phyloP scores from a whole-genome alignment of 2,113 vertebrate genomes.

The Pseudorhombus dupliciocellatus region DNA sequence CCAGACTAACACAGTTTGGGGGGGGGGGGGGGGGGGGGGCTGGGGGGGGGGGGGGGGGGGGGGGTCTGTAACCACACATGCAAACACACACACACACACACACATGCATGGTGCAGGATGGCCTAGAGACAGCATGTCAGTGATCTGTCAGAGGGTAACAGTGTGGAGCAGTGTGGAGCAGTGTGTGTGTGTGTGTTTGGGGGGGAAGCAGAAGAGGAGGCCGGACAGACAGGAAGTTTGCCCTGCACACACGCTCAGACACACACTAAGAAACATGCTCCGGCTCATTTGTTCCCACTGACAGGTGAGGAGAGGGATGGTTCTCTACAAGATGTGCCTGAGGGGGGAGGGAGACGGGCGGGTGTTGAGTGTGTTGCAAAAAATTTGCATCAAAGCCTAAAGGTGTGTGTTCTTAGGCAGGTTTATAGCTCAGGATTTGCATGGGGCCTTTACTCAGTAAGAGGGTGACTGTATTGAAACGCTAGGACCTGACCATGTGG shows the following conservation, averaged over 20 bases:
- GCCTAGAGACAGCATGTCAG: conserved; percentile 70
- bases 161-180: conserved; percentile 59
- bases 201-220: conserved; percentile 24
- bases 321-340: conserved; percentile 39
- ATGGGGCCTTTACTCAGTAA: too few species aligned
- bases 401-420: not conserved
- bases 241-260: conserved; percentile 36
- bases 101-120: conserved; percentile 31
- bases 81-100: conserved; percentile 25
- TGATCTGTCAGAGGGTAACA: conserved; percentile 74
- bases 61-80: conserved; percentile 28
- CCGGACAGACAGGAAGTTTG: conserved; percentile 59
- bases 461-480: not conserved
- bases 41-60: too few species aligned
- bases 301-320: conserved; percentile 67
- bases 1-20: conserved; percentile 67
- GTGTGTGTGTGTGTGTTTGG: conserved; percentile 25
- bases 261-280: conserved; percentile 62
- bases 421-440: not conserved
- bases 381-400: conserved; percentile 24
- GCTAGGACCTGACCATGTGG: not conserved
- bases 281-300: conserved; percentile 76
- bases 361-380: conserved; percentile 19
- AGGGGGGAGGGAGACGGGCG: conserved; percentile 58
- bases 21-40: conserved; percentile 53